phyloP scores from a whole-genome alignment of 2,888 invertebrate species.

The Enchytraeus crypticus region DNA sequence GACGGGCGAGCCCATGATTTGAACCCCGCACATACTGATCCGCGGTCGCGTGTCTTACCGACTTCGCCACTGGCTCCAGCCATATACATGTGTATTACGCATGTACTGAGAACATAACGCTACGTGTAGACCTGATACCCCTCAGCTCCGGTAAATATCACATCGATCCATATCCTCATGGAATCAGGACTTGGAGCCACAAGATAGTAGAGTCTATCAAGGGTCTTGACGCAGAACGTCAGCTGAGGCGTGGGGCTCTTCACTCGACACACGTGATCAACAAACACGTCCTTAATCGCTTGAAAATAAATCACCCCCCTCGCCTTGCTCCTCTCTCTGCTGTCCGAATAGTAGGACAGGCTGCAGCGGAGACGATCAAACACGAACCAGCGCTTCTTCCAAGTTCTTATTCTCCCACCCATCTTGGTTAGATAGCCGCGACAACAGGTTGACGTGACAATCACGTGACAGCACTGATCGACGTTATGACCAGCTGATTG shows the following conservation, averaged over 20 bases:
- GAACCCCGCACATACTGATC: too few species aligned
- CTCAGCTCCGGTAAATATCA: constrained; percentile 83
- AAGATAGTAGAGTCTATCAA: constrained; percentile 76
- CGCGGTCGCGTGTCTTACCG: too few species aligned
- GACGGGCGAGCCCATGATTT: too few species aligned
- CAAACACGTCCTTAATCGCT: constrained; percentile 93
- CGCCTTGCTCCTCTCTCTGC: constrained; percentile 67
- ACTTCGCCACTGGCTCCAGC: too few species aligned
- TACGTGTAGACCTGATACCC: too few species aligned
- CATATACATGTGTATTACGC: too few species aligned
- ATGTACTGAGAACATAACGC: too few species aligned
- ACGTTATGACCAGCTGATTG: constrained; percentile 85
- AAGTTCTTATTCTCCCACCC: constrained; percentile 55
- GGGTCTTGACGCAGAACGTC: constrained; percentile 89
- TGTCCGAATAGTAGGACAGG: not conserved
- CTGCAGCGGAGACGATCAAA: constrained; percentile 78
- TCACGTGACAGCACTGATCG: constrained; percentile 72
- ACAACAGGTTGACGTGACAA: constrained; percentile 70
- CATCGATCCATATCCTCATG: constrained; percentile 93
- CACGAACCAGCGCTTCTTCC: constrained; percentile 94
- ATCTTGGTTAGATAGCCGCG: constrained; percentile 83
- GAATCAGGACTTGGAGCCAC: constrained; percentile 90
- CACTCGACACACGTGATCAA: constrained; percentile 84
- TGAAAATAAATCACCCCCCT: constrained; percentile 62
- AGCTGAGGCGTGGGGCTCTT: constrained; percentile 83